phyloP scores from a whole-genome alignment of 2,113 vertebrate species.

The Rhizomys pruinosus region DNA sequence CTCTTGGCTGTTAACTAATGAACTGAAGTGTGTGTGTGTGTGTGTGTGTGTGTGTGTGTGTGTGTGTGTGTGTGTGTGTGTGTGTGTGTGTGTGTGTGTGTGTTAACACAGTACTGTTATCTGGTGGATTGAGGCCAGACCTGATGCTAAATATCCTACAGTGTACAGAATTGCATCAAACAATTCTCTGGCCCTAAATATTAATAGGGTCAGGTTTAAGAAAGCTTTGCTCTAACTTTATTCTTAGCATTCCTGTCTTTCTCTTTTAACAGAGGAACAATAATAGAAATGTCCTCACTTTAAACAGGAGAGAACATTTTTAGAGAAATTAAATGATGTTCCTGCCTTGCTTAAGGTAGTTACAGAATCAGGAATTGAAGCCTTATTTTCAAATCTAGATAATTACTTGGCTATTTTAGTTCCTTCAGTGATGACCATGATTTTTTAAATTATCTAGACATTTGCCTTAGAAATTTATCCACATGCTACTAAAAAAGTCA shows the following conservation, averaged over 20 bases:
- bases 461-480: slow-evolving; percentile 1
- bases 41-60: not conserved
- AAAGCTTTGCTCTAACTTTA: not conserved
- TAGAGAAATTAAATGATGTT: slow-evolving; percentile 13
- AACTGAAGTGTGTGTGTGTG: not conserved
- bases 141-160: not conserved
- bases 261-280: not conserved
- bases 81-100: not conserved
- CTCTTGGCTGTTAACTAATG: not conserved
- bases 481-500: not conserved
- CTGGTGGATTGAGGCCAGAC: slow-evolving; percentile 5
- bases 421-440: not conserved
- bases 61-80: not conserved
- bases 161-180: not conserved
- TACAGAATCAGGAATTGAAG: slow-evolving; percentile 10
- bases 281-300: slow-evolving; percentile 13
- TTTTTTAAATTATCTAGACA: slow-evolving; percentile 17
- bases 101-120: not conserved
- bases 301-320: not conserved
- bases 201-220: not conserved
- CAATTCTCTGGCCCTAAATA: not conserved
- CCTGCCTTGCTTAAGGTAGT: not conserved
- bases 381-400: not conserved
- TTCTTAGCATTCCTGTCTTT: slow-evolving; percentile 41
- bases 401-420: slow-evolving; percentile 23